Conservation (phyloP, 1,140 invertebrate genomes). For the Liolophura sinensis region DNA sequence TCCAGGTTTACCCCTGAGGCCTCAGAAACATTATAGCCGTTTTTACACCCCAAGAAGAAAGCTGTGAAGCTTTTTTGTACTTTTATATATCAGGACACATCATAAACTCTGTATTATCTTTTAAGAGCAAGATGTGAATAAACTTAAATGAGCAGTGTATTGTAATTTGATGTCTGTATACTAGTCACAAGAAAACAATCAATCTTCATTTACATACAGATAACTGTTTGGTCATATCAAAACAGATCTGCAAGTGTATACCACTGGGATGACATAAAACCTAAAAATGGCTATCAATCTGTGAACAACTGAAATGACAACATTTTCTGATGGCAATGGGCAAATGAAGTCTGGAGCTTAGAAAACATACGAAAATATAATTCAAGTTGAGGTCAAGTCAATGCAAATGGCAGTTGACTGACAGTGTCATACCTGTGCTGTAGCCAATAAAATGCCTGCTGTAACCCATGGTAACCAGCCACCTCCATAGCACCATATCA, state of each 20-base stretch:
- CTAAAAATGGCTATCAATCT: too few species aligned
- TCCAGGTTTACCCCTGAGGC: too few species aligned
- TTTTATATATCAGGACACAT: too few species aligned
- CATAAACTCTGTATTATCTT: too few species aligned
- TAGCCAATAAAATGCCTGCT: constrained; percentile 31
- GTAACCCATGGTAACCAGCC: constrained; percentile 28
- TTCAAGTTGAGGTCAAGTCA: background rate
- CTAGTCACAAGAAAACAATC: too few species aligned
- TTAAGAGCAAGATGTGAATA: background rate
- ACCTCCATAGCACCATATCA: constrained; percentile 35
- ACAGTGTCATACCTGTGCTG: constrained; percentile 41
- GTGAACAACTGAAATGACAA: too few species aligned
- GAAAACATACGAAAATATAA: background rate
- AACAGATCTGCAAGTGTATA: background rate
- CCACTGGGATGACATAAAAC: background rate
- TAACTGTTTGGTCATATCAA: background rate
- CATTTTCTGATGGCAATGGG: background rate
- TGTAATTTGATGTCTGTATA: too few species aligned
- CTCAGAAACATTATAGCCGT: too few species aligned
- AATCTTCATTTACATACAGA: too few species aligned
- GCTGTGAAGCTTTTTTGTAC: too few species aligned
- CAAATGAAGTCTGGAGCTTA: background rate
- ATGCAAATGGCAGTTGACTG: background rate
- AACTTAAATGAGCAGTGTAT: too few species aligned
- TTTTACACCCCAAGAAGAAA: too few species aligned